A percentile compares a stretch with the other conserved stretches of the same genome.
Evolutionary conservation across 1,140 invertebrate species (phyloP).

Genomic region (Coenobita brevimanus): DNA sequence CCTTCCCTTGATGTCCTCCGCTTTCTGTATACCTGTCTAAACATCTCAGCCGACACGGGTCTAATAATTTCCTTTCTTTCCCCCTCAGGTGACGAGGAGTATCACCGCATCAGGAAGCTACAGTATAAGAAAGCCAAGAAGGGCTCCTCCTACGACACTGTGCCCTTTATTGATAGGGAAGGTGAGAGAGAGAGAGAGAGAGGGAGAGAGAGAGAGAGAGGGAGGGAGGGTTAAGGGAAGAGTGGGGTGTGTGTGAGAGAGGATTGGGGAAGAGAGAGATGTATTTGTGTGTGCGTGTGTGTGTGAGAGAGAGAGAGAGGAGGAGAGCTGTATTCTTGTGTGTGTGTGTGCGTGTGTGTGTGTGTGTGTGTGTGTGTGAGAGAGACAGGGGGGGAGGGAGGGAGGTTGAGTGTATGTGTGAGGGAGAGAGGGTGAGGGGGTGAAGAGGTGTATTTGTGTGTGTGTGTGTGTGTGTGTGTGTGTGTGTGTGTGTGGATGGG

Average conservation of each 20-base stretch:
- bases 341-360: too few species aligned
- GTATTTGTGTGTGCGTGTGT: neutral
- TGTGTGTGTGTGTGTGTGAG: too few species aligned
- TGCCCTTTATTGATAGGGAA: constrained; percentile 13
- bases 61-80: neutral
- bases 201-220: neutral
- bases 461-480: too few species aligned
- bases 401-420: too few species aligned
- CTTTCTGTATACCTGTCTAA: too few species aligned
- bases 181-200: constrained; percentile 12
- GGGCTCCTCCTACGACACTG: constrained; percentile 18
- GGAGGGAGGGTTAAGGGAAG: neutral
- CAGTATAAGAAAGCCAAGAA: constrained; percentile 41
- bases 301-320: neutral
- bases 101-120: constrained; percentile 8
- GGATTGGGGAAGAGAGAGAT: too few species aligned
- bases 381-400: too few species aligned
- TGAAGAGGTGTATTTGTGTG: too few species aligned
- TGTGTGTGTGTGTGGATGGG: too few species aligned
- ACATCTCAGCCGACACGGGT: too few species aligned
- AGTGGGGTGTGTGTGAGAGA: too few species aligned
- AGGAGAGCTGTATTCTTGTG: too few species aligned
- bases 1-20: neutral
- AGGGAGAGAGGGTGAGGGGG: neutral
- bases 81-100: constrained; percentile 22